These are phyloP conservation scores for Nothoprocta perdicaria DNA, from an alignment of 2,113 vertebrate genomes.

Conservation along the genomic window DNA sequence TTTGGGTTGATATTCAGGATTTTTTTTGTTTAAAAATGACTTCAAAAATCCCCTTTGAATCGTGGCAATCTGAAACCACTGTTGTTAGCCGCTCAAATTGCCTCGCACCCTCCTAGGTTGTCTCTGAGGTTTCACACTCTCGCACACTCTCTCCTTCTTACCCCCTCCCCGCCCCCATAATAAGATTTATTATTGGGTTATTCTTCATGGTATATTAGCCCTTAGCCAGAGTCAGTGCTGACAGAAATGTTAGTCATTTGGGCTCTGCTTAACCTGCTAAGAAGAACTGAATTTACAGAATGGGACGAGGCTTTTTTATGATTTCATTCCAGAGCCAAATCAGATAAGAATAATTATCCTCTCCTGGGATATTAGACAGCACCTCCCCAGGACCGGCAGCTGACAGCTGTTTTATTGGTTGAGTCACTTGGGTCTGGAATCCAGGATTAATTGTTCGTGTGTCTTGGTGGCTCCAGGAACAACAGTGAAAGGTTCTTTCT, in stretches of 20 bases:
- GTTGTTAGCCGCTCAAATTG: conserved; percentile 37
- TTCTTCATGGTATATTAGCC: conserved; percentile 74
- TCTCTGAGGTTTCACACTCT: conserved; percentile 36
- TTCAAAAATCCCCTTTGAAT: conserved; percentile 23
- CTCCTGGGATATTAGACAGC: conserved; percentile 88
- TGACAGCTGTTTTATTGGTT: conserved; percentile 85
- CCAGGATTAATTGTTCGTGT: conserved; percentile 78
- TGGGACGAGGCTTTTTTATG: conserved; percentile 79
- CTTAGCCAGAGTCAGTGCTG: conserved; percentile 65
- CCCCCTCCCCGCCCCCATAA: neutral
- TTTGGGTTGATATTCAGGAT: neutral
- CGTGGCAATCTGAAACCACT: neutral
- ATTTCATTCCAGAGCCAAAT: conserved; percentile 93
- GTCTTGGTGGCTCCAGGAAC: conserved; percentile 74
- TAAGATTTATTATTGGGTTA: conserved; percentile 74
- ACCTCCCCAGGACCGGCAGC: conserved; percentile 86
- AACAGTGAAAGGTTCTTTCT: conserved; percentile 72
- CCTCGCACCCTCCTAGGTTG: neutral
- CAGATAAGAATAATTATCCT: conserved; percentile 92
- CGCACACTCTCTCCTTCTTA: neutral
- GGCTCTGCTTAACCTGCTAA: conserved; percentile 79
- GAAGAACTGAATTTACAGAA: conserved; percentile 82
- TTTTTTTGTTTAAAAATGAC: conserved; percentile 7
- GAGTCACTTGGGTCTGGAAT: conserved; percentile 75
- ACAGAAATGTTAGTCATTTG: conserved; percentile 81